Percentiles rank a stretch among this genome's conserved stretches.
phyloP scores from a whole-genome alignment of 2,888 invertebrate genomes.

The Omphaloscelis lunosa region DNA sequence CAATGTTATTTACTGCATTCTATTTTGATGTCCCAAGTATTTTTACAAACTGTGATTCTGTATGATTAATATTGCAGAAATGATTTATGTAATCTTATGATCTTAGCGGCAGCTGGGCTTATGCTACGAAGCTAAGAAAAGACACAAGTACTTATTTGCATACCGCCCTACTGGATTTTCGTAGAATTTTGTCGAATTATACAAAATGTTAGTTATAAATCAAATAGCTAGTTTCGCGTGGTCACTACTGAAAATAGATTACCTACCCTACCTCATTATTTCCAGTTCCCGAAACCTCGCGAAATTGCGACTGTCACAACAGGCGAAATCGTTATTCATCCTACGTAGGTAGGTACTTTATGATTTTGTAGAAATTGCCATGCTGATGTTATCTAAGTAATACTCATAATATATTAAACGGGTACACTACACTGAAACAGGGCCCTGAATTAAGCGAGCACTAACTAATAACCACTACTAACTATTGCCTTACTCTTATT shows the following conservation, averaged over 20 bases:
- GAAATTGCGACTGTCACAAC: conserved; percentile 17
- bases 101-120: not conserved
- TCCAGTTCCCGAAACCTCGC: conserved; percentile 25
- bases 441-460: too few species aligned
- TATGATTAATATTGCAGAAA: not conserved
- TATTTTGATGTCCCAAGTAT: conserved; percentile 1
- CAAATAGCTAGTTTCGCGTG: conserved; percentile 14
- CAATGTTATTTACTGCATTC: conserved; percentile 18
- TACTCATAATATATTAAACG: not conserved
- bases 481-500: too few species aligned
- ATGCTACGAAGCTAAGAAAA: conserved; percentile 4
- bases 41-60: conserved; percentile 9
- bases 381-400: not conserved
- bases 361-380: conserved; percentile 26
- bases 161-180: conserved; percentile 22
- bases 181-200: conserved; percentile 20
- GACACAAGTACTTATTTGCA: not conserved
- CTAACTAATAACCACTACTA: too few species aligned
- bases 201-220: conserved; percentile 27
- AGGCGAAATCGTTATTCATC: conserved; percentile 31
- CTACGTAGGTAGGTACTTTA: not conserved
- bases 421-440: too few species aligned
- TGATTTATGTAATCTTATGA: not conserved
- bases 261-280: conserved; percentile 19
- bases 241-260: conserved; percentile 22